Conservation (phyloP, 64 coral and sea anemone species). For the Porites lutea region DNA sequence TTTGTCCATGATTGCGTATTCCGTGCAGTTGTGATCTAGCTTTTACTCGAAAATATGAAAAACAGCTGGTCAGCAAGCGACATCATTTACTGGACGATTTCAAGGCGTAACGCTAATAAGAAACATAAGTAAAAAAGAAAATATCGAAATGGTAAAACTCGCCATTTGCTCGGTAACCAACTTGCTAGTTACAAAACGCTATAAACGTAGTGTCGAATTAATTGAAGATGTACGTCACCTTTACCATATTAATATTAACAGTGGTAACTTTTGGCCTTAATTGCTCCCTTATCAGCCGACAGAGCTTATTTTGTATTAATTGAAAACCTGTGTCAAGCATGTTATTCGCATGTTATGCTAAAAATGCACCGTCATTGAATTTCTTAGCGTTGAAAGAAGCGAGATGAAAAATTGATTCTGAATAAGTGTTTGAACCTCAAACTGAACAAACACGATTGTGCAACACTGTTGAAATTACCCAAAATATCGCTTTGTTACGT, state of each 20-base stretch:
- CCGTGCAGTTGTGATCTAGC: not conserved
- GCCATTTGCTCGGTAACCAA: too few relatives aligned
- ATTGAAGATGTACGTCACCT: not conserved
- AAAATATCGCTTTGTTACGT: not conserved
- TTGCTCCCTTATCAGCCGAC: constrained; percentile 16
- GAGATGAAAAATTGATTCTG: not conserved
- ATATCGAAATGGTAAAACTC: not conserved
- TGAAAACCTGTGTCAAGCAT: constrained; percentile 12
- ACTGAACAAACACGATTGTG: not conserved
- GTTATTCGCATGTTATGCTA: not conserved
- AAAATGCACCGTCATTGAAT: not conserved
- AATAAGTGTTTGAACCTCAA: too few relatives aligned
- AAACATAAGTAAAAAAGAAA: not conserved
- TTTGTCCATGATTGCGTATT: not conserved
- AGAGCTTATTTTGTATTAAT: constrained; percentile 22
- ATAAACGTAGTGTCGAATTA: not conserved
- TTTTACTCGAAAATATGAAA: not conserved
- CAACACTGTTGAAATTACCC: not conserved
- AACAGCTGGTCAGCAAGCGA: not conserved
- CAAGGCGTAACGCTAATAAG: not conserved
- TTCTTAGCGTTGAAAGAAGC: not conserved
- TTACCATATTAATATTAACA: constrained; percentile 22
- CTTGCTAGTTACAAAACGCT: not conserved
- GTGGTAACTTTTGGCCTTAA: constrained; percentile 30
- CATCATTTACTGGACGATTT: too few relatives aligned